phyloP scores from a whole-genome alignment of 2,888 invertebrate genomes.

The Euclidia mi region DNA sequence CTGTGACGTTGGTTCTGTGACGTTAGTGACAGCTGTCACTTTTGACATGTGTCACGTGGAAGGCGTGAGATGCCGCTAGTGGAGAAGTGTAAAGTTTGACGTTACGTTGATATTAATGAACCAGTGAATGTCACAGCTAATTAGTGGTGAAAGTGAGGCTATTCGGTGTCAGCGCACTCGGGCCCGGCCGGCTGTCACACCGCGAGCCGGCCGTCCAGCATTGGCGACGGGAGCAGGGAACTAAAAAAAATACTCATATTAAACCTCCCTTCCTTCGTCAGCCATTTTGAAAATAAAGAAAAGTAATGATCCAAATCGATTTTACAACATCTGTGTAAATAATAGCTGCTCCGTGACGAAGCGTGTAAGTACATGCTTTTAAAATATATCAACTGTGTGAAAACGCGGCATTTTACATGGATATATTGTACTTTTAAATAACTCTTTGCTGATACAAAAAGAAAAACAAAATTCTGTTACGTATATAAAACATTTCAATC shows the following conservation, averaged over 20 bases:
- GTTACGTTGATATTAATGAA: conserved; percentile 26
- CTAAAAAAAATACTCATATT: conserved; percentile 66
- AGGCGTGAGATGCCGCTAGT: conserved; percentile 6
- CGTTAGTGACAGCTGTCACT: conserved; percentile 2
- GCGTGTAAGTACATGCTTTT: neutral
- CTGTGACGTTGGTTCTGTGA: conserved; percentile 17
- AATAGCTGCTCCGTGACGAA: neutral
- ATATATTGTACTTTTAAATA: conserved; percentile 35
- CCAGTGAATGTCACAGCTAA: conserved; percentile 53
- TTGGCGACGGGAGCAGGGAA: conserved; percentile 80
- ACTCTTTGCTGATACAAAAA: neutral
- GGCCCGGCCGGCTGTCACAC: conserved; percentile 72
- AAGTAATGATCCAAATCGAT: no score
- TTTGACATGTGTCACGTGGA: conserved; percentile 12
- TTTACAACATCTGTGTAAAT: no score
- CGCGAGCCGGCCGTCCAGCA: conserved; percentile 73
- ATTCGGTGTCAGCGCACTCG: conserved; percentile 47
- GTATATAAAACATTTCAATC: conserved; percentile 2
- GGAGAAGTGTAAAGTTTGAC: neutral
- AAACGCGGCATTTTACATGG: neutral
- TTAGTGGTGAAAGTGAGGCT: conserved; percentile 51
- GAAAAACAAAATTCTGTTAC: conserved; percentile 12
- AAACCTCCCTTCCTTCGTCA: conserved; percentile 26
- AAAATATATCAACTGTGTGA: neutral
- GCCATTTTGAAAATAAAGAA: conserved; percentile 3